Evolutionary conservation across 64 coral and sea anemone genomes (phyloP).

Genomic region (Pocillopora verrucosa): DNA sequence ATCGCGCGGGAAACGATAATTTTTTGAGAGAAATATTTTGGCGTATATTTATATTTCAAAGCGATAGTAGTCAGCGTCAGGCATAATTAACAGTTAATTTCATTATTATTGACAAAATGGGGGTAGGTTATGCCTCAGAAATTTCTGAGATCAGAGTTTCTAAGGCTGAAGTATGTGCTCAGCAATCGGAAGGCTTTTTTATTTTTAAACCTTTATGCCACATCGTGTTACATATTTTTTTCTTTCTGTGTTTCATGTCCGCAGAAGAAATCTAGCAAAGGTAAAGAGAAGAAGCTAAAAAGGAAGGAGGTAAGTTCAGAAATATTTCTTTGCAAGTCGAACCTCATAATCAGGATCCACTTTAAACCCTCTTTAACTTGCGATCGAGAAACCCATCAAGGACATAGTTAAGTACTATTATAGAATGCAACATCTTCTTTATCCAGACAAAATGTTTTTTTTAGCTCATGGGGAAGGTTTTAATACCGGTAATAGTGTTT

Average conservation of each 20-base stretch:
- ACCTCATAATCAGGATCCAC: background rate
- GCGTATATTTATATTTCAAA: background rate
- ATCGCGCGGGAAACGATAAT: constrained; percentile 71
- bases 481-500: too few species aligned
- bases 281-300: constrained; percentile 93
- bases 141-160: too few species aligned
- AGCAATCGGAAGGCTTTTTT: too few species aligned
- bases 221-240: background rate
- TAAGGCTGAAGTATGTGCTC: too few species aligned
- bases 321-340: background rate
- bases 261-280: constrained; percentile 93
- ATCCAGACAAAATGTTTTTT: too few species aligned
- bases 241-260: background rate
- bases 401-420: too few species aligned
- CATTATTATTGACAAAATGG: constrained; percentile 33
- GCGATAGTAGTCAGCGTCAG: background rate
- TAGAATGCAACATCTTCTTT: too few species aligned
- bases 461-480: too few species aligned
- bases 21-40: background rate
- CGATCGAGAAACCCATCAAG: too few species aligned
- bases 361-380: too few species aligned
- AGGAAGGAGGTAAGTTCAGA: constrained; percentile 78
- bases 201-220: background rate
- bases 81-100: background rate
- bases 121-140: constrained; percentile 44